Evolutionary conservation across 23 tunicate genomes (phyloP), one percentile per base, ranked within the genome.

Genomic region (Trididemnum clinides): DNA sequence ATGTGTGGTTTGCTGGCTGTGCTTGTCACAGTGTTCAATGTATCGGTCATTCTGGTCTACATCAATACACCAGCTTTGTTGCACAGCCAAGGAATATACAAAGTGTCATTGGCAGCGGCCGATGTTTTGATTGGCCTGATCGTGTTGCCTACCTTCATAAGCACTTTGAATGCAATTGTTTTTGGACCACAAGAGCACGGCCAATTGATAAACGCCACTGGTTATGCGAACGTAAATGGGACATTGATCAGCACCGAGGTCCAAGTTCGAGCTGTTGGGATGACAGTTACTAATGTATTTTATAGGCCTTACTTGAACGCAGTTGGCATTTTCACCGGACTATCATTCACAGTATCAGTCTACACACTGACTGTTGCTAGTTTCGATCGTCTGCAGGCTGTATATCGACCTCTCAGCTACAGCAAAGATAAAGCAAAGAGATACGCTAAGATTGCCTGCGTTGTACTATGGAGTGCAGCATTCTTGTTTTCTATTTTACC

Each of bases 331-430:
- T 92, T 92, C 39, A 92, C 97, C 27, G 54, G 35, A 12, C 36
- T 87, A 0, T 92, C 97, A 0, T 51, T 92, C 1, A 39, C 84
- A 29, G 88, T 87, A 19, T 92, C 97, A 4, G 71, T 92, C 22
- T 92, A 82, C 34, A 75, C 86, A 20, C 54, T 92, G 34, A 87
- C 85, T 38, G 70, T 92, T 72, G 97, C 97, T 2, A 80, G 97
- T 5, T 92, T 87, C 31, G 97, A 92, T 51, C 72, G 97, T 23
- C 66, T 92, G 35, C 80, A 76, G 35, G 88, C 90, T 25, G 90
- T 92, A 25, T 77, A 87, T 78, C 87, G 81, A 22, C 97, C 97
- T 18, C 50, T 92, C 33, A 29, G 72, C 0, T 92, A 92, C 85
- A 62, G 88, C 28, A 83, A 90, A 38, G 92, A 92, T 76, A 75